Evolutionary conservation across 2,888 invertebrate species (phyloP).

Genomic region (Platycheirus albimanus): DNA sequence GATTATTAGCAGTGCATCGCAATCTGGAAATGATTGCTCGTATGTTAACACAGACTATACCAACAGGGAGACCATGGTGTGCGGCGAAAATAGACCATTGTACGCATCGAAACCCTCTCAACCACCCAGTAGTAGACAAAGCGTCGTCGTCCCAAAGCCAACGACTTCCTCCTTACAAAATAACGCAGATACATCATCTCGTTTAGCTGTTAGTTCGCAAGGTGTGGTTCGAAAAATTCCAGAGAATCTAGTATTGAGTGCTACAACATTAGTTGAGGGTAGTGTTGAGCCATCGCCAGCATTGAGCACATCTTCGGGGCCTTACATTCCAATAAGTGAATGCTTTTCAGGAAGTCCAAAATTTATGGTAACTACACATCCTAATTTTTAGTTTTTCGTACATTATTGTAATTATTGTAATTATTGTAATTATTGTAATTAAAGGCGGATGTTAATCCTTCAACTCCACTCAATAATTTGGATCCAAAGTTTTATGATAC

Average conservation of each 20-base stretch:
- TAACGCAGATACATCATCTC: conserved; percentile 24
- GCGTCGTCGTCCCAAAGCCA: conserved; percentile 2
- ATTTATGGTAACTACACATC: conserved; percentile 78
- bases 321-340: conserved; percentile 96
- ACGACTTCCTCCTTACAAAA: conserved; percentile 7
- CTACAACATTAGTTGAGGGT: conserved; percentile 78
- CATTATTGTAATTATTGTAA: too few species aligned
- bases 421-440: too few species aligned
- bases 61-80: conserved; percentile 80
- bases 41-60: conserved; percentile 82
- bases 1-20: conserved; percentile 20
- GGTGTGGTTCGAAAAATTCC: conserved; percentile 82
- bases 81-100: conserved; percentile 75
- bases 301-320: conserved; percentile 88
- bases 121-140: background rate
- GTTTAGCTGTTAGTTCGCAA: conserved; percentile 77
- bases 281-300: conserved; percentile 85
- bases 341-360: conserved; percentile 91
- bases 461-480: conserved; percentile 82
- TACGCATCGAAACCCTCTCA: conserved; percentile 71
- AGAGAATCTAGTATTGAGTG: conserved; percentile 82
- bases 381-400: too few species aligned
- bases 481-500: conserved; percentile 85
- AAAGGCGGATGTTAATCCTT: conserved; percentile 78
- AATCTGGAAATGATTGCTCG: conserved; percentile 78